Conservation (phyloP, 2,797 vertebrate species). For the Saxicola maurus region DNA sequence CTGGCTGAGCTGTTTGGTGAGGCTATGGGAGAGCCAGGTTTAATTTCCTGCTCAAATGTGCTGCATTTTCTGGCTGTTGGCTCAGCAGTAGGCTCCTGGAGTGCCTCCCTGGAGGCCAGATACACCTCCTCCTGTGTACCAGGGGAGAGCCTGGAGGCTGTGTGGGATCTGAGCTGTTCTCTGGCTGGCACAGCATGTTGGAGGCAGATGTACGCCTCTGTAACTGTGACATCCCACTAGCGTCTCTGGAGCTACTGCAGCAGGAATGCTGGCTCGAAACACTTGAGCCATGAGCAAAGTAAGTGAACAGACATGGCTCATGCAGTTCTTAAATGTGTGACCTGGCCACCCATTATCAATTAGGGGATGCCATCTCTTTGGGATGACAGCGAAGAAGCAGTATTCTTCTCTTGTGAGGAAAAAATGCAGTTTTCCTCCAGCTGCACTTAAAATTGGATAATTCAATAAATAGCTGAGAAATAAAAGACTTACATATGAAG, state of each 20-base stretch:
- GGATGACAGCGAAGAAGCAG: not conserved
- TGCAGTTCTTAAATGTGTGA: fast-evolving
- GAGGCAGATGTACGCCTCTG: not conserved
- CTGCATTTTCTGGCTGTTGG: not conserved
- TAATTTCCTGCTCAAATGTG: not conserved
- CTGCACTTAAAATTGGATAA: not conserved
- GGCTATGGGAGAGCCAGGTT: not conserved
- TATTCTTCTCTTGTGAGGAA: not conserved
- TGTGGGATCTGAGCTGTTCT: not conserved
- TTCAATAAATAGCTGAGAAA: not conserved
- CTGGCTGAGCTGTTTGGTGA: not conserved
- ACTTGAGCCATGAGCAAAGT: not conserved
- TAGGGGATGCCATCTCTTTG: not conserved
- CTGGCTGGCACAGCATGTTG: fast-evolving
- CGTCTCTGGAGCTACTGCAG: not conserved
- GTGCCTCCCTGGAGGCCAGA: not conserved
- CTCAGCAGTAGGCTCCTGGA: not conserved
- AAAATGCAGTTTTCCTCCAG: not conserved
- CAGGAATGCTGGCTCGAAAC: not conserved
- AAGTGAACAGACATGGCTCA: not conserved
- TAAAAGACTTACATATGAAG: not conserved
- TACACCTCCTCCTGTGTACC: not conserved
- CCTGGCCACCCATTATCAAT: not conserved
- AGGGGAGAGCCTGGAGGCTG: not conserved
- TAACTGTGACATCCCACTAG: not conserved